Evolutionary conservation across 2,888 invertebrate genomes (phyloP).

Genomic region (Cosmia trapezina): DNA sequence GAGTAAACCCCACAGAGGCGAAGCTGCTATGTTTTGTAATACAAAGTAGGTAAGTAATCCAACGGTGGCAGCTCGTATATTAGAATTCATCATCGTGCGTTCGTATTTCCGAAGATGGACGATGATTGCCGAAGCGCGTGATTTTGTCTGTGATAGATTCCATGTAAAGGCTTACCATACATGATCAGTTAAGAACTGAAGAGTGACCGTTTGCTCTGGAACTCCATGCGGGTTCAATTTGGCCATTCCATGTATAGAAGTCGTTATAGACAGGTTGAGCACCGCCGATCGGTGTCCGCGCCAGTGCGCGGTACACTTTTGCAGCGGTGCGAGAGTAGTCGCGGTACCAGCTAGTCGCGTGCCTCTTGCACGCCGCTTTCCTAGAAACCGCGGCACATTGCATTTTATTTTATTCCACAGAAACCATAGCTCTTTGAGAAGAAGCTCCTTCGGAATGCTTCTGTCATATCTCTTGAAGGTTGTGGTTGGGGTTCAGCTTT

Average conservation of each 20-base stretch:
- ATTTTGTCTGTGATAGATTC: not conserved
- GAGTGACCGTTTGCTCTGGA: not conserved
- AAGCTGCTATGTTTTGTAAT: not conserved
- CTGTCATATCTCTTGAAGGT: too few relatives aligned
- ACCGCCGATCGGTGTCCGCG: conserved; percentile 73
- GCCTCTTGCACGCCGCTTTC: conserved; percentile 65
- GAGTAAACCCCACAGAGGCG: not conserved
- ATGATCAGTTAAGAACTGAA: not conserved
- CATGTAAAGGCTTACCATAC: not conserved
- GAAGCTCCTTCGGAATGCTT: not conserved
- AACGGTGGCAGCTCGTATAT: not conserved
- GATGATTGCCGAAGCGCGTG: not conserved
- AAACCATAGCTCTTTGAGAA: not conserved
- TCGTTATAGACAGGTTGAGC: conserved; percentile 27
- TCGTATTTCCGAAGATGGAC: not conserved
- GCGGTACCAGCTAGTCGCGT: conserved; percentile 74
- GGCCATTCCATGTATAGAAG: not conserved
- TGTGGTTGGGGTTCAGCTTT: too few relatives aligned
- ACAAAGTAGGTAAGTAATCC: not conserved
- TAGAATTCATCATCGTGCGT: not conserved
- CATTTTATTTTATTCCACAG: not conserved
- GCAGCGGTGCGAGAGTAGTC: conserved; percentile 76
- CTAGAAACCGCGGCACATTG: conserved; percentile 72
- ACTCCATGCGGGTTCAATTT: not conserved
- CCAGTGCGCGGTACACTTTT: conserved; percentile 71